These are phyloP conservation scores for Himalopsyche tibetana DNA, from an alignment of 2,888 invertebrate genomes.

Conservation along the genomic window DNA sequence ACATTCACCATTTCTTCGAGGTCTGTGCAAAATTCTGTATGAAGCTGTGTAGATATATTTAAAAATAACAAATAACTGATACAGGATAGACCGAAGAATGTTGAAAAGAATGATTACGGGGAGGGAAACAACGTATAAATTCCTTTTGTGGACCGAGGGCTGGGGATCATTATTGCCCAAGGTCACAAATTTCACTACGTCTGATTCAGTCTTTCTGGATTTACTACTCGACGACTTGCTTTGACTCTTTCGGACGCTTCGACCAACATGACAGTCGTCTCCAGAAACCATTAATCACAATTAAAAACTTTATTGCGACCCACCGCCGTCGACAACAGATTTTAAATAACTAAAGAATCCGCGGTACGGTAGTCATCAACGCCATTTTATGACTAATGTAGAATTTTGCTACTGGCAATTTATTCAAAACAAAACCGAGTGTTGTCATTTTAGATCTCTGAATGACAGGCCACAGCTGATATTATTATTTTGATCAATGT, in stretches of 20 bases:
- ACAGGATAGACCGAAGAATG: constrained; percentile 87
- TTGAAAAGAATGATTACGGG: constrained; percentile 92
- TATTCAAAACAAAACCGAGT: constrained; percentile 14
- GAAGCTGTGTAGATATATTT: constrained; percentile 90
- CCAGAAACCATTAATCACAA: constrained; percentile 78
- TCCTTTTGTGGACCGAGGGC: constrained; percentile 90
- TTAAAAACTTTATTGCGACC: constrained; percentile 45
- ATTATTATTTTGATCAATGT: neutral
- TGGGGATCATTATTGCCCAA: constrained; percentile 78
- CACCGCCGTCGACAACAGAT: constrained; percentile 53
- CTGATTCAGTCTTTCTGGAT: constrained; percentile 80
- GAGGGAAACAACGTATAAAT: constrained; percentile 91
- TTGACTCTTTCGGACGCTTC: constrained; percentile 82
- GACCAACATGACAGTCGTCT: constrained; percentile 79
- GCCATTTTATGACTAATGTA: constrained; percentile 59
- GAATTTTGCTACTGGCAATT: constrained; percentile 40
- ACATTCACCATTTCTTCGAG: constrained; percentile 77
- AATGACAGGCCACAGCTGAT: constrained; percentile 38
- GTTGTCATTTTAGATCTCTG: neutral
- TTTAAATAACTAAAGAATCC: constrained; percentile 57
- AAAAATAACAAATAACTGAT: constrained; percentile 91
- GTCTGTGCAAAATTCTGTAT: constrained; percentile 84
- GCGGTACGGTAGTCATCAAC: constrained; percentile 50
- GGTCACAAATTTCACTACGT: constrained; percentile 79
- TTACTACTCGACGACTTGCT: constrained; percentile 80